Evolutionary conservation across 2,888 invertebrate species (phyloP).

Genomic region (Eumacrocentrus americanus): DNA sequence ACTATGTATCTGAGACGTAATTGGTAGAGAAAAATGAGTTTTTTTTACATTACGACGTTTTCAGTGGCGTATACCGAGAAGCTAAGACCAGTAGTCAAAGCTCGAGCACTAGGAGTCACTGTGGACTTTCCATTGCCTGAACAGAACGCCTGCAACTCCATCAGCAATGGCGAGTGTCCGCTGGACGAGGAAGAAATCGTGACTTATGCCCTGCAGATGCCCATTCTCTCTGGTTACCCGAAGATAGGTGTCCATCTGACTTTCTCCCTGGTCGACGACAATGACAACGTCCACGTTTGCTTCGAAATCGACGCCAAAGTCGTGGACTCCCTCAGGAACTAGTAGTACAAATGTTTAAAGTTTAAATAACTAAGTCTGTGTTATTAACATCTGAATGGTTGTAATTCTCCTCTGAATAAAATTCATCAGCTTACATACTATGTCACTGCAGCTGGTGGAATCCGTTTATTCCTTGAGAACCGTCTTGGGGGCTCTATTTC

Average conservation of each 20-base stretch:
- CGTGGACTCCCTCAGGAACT: conserved; percentile 8
- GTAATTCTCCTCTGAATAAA: background rate
- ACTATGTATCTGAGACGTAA: too few relatives aligned
- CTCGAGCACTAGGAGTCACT: conserved; percentile 38
- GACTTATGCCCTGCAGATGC: conserved; percentile 52
- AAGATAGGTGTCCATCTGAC: conserved; percentile 41
- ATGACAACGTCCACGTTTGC: conserved; percentile 42
- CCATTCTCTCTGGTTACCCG: conserved; percentile 45
- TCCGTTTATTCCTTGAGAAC: background rate
- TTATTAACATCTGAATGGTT: too few relatives aligned
- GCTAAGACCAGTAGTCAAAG: conserved; percentile 45
- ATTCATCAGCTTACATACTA: too few relatives aligned
- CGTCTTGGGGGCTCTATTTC: background rate
- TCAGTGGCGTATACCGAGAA: conserved; percentile 40
- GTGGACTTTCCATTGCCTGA: conserved; percentile 46
- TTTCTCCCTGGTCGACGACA: conserved; percentile 44
- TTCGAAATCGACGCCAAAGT: conserved; percentile 44
- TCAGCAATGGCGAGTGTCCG: conserved; percentile 50
- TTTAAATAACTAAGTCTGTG: too few relatives aligned
- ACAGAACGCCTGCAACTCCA: conserved; percentile 47
- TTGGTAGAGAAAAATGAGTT: too few relatives aligned
- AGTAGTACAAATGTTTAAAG: background rate
- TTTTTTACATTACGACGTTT: background rate
- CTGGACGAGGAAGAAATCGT: conserved; percentile 46
- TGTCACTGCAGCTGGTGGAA: background rate